Evolutionary conservation across 1,140 invertebrate species (phyloP), one percentile per base, ranked within the genome.

Genomic region (Zaprionus gabonicus): DNA sequence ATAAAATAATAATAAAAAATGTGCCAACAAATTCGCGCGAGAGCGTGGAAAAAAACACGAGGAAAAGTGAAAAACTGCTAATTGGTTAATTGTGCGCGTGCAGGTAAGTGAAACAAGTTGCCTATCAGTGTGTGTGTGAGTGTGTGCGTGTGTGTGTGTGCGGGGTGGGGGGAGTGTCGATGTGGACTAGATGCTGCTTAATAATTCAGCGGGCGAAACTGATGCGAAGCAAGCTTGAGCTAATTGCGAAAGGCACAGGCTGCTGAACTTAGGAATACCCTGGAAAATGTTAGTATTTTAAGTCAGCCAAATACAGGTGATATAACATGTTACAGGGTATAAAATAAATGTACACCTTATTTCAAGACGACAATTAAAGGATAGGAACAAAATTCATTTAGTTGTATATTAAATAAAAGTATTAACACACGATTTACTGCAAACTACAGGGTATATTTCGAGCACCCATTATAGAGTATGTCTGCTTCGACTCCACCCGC

Each of bases 1-100:
- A 77, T 80, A 77, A 80, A 80, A 80, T 63, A 71, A 71, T 76
- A 66, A 77, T 76, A 64, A 72, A 71, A 75, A 76, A 57, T 69
- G 55, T 25, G 17, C 5, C 31, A 58, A 58, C 56, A 36, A 58
- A 58, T 58, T 58, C 31, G 9, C 17, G n/a, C 23, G 9, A 57
- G 46, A 5, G 7, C 4, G 17, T 3, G 17, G 20, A 60, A 51
- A 53, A 23, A 17, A 20, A 28, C 51, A 75, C 63, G 56, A 58
- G 62, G 49, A 64, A 76, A 68, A 55, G 56, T 64, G 56, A 70
- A 67, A 78, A 80, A 68, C 63, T 80, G 74, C 75, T 80, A 80
- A 80, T 80, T 80, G 78, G 69, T 69, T 80, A 77, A 77, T 77
- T 80, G 71, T 64, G 62, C 28, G 60, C 56, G 46, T 25, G 58